phyloP scores from a whole-genome alignment of 2,113 vertebrate species.

The Dipodomys merriami region DNA sequence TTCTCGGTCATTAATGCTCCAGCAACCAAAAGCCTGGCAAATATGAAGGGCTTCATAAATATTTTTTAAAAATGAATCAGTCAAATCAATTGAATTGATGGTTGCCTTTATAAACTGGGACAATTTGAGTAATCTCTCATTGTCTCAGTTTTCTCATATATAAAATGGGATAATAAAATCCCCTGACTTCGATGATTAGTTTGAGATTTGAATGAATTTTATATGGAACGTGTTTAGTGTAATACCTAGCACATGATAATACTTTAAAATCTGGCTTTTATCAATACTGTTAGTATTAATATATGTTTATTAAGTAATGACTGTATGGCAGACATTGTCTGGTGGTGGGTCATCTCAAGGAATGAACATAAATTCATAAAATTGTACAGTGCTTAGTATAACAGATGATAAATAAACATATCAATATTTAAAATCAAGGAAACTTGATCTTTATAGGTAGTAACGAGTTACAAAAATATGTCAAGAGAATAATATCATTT shows the following conservation, averaged over 20 bases:
- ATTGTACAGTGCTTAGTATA: not conserved
- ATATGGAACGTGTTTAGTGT: not conserved
- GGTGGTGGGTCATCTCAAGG: not conserved
- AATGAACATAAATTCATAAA: not conserved
- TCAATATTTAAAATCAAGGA: conserved; percentile 8
- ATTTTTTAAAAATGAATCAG: not conserved
- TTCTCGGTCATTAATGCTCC: not conserved
- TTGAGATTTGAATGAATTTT: not conserved
- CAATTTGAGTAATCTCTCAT: not conserved
- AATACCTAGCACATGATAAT: not conserved
- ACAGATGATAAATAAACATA: not conserved
- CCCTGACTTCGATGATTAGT: not conserved
- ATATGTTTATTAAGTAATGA: not conserved
- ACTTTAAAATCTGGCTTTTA: not conserved
- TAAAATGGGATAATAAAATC: not conserved
- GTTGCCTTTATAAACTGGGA: not conserved
- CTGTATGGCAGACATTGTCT: not conserved
- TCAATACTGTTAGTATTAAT: not conserved
- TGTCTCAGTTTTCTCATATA: not conserved
- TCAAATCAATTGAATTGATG: conserved; percentile 6
- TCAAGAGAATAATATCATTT: not conserved
- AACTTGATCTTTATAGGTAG: not conserved
- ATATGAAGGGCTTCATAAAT: conserved; percentile 6
- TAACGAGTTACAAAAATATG: not conserved
- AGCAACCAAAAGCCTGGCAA: not conserved